Percentiles rank a stretch among this genome's conserved stretches.
Conservation (phyloP, 2,797 vertebrate genomes). For the Pangasius krempfi region DNA sequence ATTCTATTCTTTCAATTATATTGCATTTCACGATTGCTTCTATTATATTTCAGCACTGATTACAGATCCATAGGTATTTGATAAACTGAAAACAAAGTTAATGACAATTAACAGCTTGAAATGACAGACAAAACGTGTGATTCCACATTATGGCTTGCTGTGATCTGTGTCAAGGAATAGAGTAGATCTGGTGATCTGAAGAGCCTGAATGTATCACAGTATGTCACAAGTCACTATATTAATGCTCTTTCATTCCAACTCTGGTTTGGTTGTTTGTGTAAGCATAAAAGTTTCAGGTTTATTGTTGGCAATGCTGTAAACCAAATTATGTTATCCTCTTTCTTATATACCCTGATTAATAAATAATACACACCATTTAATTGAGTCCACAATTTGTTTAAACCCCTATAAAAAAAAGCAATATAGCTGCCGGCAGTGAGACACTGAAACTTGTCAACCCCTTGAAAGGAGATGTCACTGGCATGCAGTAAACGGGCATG, state of each 20-base stretch:
- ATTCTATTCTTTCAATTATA: not conserved
- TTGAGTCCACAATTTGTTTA: not conserved
- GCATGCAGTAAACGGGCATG: not conserved
- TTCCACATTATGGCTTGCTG: not conserved
- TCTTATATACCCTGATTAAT: not conserved
- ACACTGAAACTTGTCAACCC: no score
- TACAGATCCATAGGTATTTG: not conserved
- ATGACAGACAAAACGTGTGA: not conserved
- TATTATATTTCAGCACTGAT: not conserved
- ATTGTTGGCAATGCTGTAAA: not conserved
- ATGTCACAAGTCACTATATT: not conserved
- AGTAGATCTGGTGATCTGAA: constrained; percentile 2
- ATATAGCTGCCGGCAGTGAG: not conserved
- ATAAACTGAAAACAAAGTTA: not conserved
- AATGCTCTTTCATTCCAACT: not conserved
- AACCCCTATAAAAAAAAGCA: not conserved
- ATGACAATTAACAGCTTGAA: not conserved
- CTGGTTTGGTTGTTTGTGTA: not conserved
- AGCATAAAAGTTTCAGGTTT: not conserved
- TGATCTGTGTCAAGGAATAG: not conserved
- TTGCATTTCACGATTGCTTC: not conserved
- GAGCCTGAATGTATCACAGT: not conserved
- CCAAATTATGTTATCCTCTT: not conserved
- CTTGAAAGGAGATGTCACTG: not conserved
- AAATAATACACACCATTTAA: not conserved